Evolutionary conservation across 2,113 vertebrate species (phyloP), one percentile per base, ranked within the genome.

Genomic region (Apus apus): DNA sequence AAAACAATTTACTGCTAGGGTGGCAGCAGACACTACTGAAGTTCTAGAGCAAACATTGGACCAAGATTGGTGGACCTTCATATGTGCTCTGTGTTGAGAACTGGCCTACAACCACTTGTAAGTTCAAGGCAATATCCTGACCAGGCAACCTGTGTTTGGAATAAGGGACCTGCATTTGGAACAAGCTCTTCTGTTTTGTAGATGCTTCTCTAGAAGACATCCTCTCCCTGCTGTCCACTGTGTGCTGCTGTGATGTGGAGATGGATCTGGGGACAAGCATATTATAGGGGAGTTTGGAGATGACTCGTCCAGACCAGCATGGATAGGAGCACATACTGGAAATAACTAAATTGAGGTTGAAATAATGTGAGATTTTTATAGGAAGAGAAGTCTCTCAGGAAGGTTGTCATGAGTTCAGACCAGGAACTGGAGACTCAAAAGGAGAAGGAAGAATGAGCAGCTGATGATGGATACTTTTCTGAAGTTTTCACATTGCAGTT

Each of bases 181-280:
- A 91, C 2, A 64, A 78, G 9, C 1, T 51, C 14, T 34, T 56
- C 36, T 64, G 6, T 23, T 58, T 92, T 56, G n/a, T 20, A 7
- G 6, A 9, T 51, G 26, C 5, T 53, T 1, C n/a, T 61, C 36
- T 43, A 68, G 36, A 87, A 66, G 30, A 54, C 0, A 1, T 34
- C 23, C 9, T 79, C 16, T 90, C 19, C 17, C 15, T 76, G 19
- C 58, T 73, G 36, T 9, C 8, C 6, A 11, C 2, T 0, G 0
- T 13, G 17, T 43, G 30, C 26, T 90, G 10, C 22, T 30, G 22
- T 30, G 32, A 60, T 1, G 0, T 38, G 34, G 18, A 51, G 2
- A 60, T 66, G 15, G 30, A 4, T 3, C 11, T 72, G 16, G n/a
- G 19, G 90, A 8, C 8, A 40, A 74, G 27, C 1, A 34, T 50